A percentile compares a stretch with the other conserved stretches of the same genome.
Conservation (phyloP, 2,888 invertebrate genomes). For the Dryadula phaetusa region DNA sequence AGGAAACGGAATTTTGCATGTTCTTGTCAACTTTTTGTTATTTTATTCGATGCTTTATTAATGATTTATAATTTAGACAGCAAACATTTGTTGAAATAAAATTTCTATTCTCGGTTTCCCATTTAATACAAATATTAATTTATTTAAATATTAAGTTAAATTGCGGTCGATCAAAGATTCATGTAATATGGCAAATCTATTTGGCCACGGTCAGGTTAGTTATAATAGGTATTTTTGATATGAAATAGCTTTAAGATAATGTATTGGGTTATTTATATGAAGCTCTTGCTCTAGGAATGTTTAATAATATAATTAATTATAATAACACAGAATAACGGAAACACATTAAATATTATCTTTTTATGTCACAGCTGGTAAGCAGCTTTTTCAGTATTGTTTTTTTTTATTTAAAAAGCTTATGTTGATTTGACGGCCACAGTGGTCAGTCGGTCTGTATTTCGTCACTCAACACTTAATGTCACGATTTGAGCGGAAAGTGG, state of each 20-base stretch:
- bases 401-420: no score
- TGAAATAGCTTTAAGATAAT: neutral
- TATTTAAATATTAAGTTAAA: neutral
- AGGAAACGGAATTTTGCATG: no score
- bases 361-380: neutral
- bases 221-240: neutral
- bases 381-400: neutral
- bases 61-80: no score
- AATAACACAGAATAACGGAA: neutral
- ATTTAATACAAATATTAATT: no score
- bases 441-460: no score
- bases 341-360: constrained; percentile 1
- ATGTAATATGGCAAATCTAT: neutral
- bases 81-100: no score
- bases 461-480: no score
- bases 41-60: no score
- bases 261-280: constrained; percentile 4
- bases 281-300: constrained; percentile 3
- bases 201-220: neutral
- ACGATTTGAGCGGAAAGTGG: no score
- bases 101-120: no score
- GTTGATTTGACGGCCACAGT: no score
- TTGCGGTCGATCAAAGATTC: neutral
- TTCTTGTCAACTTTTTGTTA: no score
- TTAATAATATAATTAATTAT: neutral